phyloP scores from a whole-genome alignment of 2,888 invertebrate genomes.

The Drosophila setosimentum region DNA sequence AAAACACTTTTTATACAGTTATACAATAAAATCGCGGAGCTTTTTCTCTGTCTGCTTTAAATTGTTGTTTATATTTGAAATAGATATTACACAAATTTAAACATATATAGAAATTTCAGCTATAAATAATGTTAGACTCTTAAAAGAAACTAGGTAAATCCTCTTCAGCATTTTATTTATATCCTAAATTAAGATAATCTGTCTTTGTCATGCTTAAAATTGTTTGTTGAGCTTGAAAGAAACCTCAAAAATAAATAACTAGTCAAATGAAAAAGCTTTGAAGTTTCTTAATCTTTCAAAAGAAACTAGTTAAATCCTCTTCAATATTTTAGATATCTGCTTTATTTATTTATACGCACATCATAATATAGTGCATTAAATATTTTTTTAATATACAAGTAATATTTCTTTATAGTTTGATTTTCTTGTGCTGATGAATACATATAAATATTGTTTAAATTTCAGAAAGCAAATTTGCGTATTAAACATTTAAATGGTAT shows the following conservation, averaged over 20 bases:
- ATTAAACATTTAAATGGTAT: slow-evolving; percentile 2
- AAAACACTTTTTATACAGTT: not conserved
- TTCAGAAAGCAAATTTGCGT: slow-evolving; percentile 21
- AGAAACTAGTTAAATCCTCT: not conserved
- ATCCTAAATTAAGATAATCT: not conserved
- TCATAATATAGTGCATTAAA: slow-evolving; percentile 9
- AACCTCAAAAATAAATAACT: no score
- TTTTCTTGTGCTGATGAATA: slow-evolving; percentile 26
- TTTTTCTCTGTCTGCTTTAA: not conserved
- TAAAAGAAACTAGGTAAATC: not conserved
- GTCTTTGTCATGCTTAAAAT: not conserved
- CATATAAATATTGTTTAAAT: slow-evolving; percentile 14
- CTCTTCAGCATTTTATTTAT: not conserved
- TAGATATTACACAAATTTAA: not conserved
- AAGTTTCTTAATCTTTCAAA: not conserved
- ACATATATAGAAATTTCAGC: not conserved
- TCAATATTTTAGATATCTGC: slow-evolving; percentile 1
- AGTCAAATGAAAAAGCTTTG: not conserved
- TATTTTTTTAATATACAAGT: slow-evolving; percentile 31
- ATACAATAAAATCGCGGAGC: not conserved
- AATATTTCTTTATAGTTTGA: slow-evolving; percentile 34
- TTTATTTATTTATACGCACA: slow-evolving; percentile 29
- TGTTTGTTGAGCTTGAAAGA: no score
- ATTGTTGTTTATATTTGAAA: not conserved
- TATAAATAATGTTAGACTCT: not conserved